phyloP scores from a whole-genome alignment of 2,797 vertebrate species.

The Taeniopygia guttata region DNA sequence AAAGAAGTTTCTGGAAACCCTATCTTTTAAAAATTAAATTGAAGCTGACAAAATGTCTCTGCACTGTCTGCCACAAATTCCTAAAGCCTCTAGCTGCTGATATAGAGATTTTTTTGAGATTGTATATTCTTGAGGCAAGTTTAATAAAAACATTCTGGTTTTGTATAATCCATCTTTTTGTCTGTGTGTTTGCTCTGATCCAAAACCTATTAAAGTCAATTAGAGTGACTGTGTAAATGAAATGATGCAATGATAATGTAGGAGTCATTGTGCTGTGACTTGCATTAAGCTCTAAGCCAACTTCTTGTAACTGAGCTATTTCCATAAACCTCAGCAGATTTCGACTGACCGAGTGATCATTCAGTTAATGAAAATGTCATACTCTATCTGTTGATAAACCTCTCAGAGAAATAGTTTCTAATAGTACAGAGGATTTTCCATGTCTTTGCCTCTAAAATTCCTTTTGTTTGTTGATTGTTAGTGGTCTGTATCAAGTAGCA shows the following conservation, averaged over 20 bases:
- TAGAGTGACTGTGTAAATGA: slow-evolving; percentile 44
- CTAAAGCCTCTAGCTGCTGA: background rate
- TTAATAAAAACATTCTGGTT: slow-evolving; percentile 24
- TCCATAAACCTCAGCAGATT: slow-evolving; percentile 47
- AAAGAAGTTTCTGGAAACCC: background rate
- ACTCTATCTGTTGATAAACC: slow-evolving; percentile 31
- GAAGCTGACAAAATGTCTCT: slow-evolving; percentile 7
- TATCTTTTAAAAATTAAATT: slow-evolving; percentile 13
- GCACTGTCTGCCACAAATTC: background rate
- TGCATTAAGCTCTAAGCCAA: slow-evolving; percentile 32
- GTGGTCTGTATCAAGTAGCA: background rate
- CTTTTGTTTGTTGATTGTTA: background rate
- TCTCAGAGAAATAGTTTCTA: background rate
- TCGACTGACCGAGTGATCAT: slow-evolving; percentile 12
- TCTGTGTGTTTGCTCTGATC: slow-evolving; percentile 42
- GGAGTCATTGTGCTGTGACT: slow-evolving; percentile 39
- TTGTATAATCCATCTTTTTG: slow-evolving; percentile 46
- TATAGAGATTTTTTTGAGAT: slow-evolving; percentile 13
- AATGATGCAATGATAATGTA: slow-evolving; percentile 56
- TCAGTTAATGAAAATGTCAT: slow-evolving; percentile 49
- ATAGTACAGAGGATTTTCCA: background rate
- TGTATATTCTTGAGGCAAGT: slow-evolving; percentile 4
- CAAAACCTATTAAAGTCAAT: slow-evolving; percentile 56
- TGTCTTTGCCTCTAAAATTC: background rate
- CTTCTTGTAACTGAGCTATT: slow-evolving; percentile 6